Percentiles rank a stretch among this genome's conserved stretches.
phyloP scores from a whole-genome alignment of 2,888 invertebrate genomes.

The Sicus ferrugineus region DNA sequence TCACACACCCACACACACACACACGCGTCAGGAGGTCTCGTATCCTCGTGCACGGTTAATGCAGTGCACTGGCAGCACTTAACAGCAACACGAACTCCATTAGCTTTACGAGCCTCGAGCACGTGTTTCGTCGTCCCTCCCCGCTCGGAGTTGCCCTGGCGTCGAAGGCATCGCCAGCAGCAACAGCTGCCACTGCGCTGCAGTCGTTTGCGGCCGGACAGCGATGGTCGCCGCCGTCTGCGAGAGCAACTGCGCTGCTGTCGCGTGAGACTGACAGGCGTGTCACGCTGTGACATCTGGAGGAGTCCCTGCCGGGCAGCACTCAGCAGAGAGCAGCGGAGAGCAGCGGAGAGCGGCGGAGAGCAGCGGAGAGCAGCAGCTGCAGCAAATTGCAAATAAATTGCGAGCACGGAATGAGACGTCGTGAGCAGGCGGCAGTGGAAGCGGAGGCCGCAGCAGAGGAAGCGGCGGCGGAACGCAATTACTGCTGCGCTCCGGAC shows the following conservation, averaged over 20 bases:
- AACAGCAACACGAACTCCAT: constrained; percentile 28
- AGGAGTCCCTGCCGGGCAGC: background rate
- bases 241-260: background rate
- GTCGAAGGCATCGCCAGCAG: background rate
- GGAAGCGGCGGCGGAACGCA: too few relatives aligned
- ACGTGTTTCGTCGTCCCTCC: background rate
- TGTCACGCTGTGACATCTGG: constrained; percentile 12
- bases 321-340: background rate
- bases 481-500: too few relatives aligned
- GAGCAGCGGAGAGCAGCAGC: too few relatives aligned
- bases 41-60: constrained; percentile 19
- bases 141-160: background rate
- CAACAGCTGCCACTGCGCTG: constrained; percentile 1
- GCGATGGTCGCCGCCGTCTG: background rate
- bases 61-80: constrained; percentile 29
- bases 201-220: too few relatives aligned
- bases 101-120: constrained; percentile 19
- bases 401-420: constrained; percentile 1
- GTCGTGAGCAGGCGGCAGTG: too few relatives aligned
- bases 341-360: too few relatives aligned
- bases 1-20: background rate
- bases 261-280: constrained; percentile 10
- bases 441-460: too few relatives aligned
- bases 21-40: background rate
- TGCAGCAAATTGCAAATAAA: constrained; percentile 22